Base-by-base conservation (phyloP, 2,113 vertebrate species). In the Donacobius atricapilla region DNA sequence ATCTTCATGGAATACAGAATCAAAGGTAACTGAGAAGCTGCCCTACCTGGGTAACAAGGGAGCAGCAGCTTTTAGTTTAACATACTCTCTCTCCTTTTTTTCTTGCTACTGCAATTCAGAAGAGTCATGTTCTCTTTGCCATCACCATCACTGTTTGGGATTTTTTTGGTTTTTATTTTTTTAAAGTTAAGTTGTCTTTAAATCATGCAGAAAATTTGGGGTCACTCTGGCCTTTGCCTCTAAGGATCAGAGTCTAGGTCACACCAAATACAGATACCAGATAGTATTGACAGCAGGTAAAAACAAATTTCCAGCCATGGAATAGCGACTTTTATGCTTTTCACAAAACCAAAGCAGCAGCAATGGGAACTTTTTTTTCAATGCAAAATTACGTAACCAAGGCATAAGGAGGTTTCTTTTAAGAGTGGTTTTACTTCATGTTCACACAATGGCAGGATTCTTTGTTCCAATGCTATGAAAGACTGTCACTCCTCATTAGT, bases 311-410 rank as follows among this genome's bases (percentile, higher is more conserved):
- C 27, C 35, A 83, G 31, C 42, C 48, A 40, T 22, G 44, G 31
- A 47, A 86, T 51, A 54, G 11, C 37, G 42, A 51, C 7, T 6
- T 93, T 50, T 37, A 11, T 27, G 54, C n/a, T 83, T 88, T 56
- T 72, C n/a, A 71, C 23, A 89, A 73, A 87, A 66, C 7, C 64
- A 93, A 84, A 76, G 37, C 40, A 79, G 39, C 24, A 93, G 28
- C 45, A 91, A 44, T 0, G 3, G 31, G 69, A 91, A 30, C 9
- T 27, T 80, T 57, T 73, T 73, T 65, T 80, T 77, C 48, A 40
- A 27, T 57, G 37, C n/a, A 89, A 79, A 91, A 57, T 53, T 6
- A 64, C 92, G 57, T 82, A 76, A 76, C 5, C 7, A 60, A 85
- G 56, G 28, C 17, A 45, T 53, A 72, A 71, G 7, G 20, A 87